These are phyloP conservation scores for Characodon lateralis DNA, from an alignment of 2,797 vertebrate species.

Conservation along the genomic window DNA sequence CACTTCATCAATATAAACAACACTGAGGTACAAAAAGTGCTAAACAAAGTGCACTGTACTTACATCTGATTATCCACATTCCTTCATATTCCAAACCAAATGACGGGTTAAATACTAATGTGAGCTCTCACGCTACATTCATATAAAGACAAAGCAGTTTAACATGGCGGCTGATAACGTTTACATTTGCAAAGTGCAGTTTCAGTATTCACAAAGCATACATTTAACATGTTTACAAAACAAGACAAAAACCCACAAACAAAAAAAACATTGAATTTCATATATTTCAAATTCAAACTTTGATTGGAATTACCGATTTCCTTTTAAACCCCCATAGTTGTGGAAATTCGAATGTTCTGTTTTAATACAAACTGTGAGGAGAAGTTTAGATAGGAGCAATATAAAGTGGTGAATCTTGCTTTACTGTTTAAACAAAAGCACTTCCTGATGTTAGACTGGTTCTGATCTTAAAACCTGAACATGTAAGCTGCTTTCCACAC, in stretches of 20 bases:
- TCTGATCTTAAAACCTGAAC: not conserved
- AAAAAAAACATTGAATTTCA: no score
- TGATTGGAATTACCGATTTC: no score
- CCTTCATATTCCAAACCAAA: slow-evolving; percentile 27
- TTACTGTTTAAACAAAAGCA: not conserved
- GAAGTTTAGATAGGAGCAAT: no score
- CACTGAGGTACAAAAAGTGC: slow-evolving; percentile 84
- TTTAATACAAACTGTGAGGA: no score
- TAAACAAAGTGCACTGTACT: slow-evolving; percentile 50
- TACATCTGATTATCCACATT: slow-evolving; percentile 12
- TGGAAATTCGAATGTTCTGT: no score
- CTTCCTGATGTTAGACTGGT: not conserved
- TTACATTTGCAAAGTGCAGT: slow-evolving; percentile 42
- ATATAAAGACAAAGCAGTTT: slow-evolving; percentile 20
- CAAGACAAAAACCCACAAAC: not conserved
- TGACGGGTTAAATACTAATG: slow-evolving; percentile 17
- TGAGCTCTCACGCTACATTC: slow-evolving; percentile 25
- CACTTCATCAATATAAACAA: slow-evolving; percentile 67
- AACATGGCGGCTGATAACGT: slow-evolving; percentile 22
- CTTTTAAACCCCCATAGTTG: no score
- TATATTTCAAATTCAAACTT: no score
- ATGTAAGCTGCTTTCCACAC: not conserved
- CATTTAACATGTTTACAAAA: slow-evolving; percentile 5
- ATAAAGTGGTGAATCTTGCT: not conserved
- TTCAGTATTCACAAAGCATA: slow-evolving; percentile 50